These are phyloP conservation scores for Digitonthophagus gazella DNA, from an alignment of 2,888 invertebrate genomes.

Conservation along the genomic window DNA sequence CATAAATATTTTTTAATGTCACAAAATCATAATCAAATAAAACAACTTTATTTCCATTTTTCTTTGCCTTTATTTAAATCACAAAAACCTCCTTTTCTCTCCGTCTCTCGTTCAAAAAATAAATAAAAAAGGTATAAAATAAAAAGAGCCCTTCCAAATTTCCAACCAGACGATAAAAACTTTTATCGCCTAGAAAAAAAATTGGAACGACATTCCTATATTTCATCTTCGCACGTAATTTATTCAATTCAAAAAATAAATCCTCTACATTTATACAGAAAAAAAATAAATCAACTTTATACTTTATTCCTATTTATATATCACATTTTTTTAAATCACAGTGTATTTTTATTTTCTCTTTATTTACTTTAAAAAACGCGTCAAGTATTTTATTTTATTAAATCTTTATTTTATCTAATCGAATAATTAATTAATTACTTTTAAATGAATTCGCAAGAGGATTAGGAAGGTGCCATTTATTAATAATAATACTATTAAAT, in stretches of 20 bases:
- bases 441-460: constrained; percentile 33
- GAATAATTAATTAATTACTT: constrained; percentile 18
- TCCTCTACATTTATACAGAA: constrained; percentile 18
- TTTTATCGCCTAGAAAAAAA: constrained; percentile 41
- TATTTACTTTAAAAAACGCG: constrained; percentile 24
- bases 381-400: constrained; percentile 7
- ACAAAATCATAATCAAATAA: constrained; percentile 36
- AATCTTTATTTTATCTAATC: constrained; percentile 31
- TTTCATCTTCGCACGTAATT: constrained; percentile 30
- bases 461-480: constrained; percentile 49
- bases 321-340: constrained; percentile 25
- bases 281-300: constrained; percentile 5
- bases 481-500: constrained; percentile 40
- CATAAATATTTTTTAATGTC: constrained; percentile 36
- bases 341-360: constrained; percentile 14
- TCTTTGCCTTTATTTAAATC: background rate
- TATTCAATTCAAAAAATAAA: constrained; percentile 26
- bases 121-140: constrained; percentile 42
- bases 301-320: too few relatives aligned
- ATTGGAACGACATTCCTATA: constrained; percentile 43
- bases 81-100: constrained; percentile 21
- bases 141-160: constrained; percentile 48
- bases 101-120: constrained; percentile 29
- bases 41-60: constrained; percentile 25
- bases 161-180: constrained; percentile 40